These are phyloP conservation scores for Physeter macrocephalus DNA, from an alignment of 2,113 vertebrate species.

Conservation along the genomic window DNA sequence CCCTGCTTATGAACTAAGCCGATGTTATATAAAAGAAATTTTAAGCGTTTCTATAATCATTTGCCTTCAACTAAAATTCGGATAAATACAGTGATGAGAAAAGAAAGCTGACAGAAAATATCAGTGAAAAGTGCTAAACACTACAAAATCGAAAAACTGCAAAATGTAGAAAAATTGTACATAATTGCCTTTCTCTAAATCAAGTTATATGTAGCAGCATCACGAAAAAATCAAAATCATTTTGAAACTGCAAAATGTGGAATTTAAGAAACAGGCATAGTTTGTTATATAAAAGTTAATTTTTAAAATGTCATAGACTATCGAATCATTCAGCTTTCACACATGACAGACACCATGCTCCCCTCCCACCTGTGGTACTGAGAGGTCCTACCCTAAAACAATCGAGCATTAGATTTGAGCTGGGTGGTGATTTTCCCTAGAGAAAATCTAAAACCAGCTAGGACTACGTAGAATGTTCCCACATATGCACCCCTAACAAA, in stretches of 20 bases:
- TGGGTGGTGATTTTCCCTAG: neutral
- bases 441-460: neutral
- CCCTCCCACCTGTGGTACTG: neutral
- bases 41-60: neutral
- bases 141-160: neutral
- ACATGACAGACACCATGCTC: neutral
- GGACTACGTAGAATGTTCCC: neutral
- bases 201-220: constrained; percentile 25
- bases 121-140: neutral
- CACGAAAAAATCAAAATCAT: constrained; percentile 27
- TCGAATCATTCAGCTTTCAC: neutral
- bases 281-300: neutral
- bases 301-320: neutral
- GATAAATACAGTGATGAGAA: constrained; percentile 15
- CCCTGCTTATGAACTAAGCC: neutral
- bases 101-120: constrained; percentile 35
- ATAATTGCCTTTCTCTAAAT: neutral
- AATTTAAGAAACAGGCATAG: neutral
- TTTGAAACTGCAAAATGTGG: neutral
- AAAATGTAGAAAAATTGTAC: constrained; percentile 27
- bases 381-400: neutral
- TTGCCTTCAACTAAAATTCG: constrained; percentile 34
- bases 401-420: neutral
- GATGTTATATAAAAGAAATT: neutral
- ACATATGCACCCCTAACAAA: neutral